Base-by-base conservation (phyloP, 2,888 invertebrate genomes). In the Cephus rjabovi region DNA sequence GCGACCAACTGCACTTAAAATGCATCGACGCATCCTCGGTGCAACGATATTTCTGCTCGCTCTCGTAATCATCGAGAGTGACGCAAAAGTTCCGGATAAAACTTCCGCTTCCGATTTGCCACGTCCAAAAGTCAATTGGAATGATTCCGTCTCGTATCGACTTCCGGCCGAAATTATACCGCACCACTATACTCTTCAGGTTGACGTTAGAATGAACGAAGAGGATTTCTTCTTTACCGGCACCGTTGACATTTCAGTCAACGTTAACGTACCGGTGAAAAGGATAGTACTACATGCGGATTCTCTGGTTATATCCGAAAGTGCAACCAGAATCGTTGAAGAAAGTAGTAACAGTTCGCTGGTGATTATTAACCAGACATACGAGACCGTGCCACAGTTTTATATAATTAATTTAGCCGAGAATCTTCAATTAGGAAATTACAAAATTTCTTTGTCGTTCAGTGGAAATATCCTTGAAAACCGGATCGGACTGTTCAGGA, bases 401-500 rank as follows among this genome's bases (percentile, higher is more conserved):
- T 85, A 84, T 56, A 79, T 81, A 0, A 33, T 89, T 75, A 75
- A 75, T 15, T 77, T 84, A 0, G 23, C 4, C 6, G 69, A 68
- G 1, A 34, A 70, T 31, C 76, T 89, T 31, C 30, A 75, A 37
- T 75, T 81, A 3, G 87, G 84, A 11, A 78, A 79, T 11, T 95
- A 95, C 85, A 86, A 86, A 1, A 80, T 95, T 71, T 91, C 87
- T 37, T 93, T 95, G 81, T 83, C 86, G 1, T 95, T 94, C 83
- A 89, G 87, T 0, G 95, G 94, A 0, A 88, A 89, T 3, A 93
- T 95, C 77, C 93, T 93, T 69, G 92, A 92, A 30, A 93, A 94
- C 69, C 93, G 95, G 88, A 93, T 93, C 77, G 96, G 96, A 31
- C 93, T 96, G 35, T 95, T 95, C 82, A 90, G 93, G 56, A 93